phyloP scores from a whole-genome alignment of 2,113 vertebrate species.

The Gasterosteus aculeatus region DNA sequence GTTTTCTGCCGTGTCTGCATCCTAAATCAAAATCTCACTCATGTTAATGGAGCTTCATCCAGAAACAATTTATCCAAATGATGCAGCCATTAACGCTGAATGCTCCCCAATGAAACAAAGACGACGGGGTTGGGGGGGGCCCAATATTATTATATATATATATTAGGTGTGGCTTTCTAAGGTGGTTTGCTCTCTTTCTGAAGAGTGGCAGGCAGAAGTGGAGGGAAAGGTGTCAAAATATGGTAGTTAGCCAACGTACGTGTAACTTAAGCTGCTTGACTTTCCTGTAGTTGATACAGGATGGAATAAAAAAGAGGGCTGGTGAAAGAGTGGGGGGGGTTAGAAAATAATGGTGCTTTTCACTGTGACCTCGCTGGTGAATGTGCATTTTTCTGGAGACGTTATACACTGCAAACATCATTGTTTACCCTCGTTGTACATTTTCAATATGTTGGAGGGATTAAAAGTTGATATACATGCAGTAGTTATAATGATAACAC shows the following conservation, averaged over 20 bases:
- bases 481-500: neutral
- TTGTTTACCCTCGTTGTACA: neutral
- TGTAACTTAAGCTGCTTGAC: conserved; percentile 11
- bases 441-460: neutral
- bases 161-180: conserved; percentile 1
- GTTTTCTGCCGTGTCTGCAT: conserved; percentile 43
- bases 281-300: conserved; percentile 46
- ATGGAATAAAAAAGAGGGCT: conserved; percentile 19
- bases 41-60: conserved; percentile 36
- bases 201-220: neutral
- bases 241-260: conserved; percentile 27
- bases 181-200: neutral
- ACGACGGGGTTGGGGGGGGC: neutral
- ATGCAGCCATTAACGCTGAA: conserved; percentile 15
- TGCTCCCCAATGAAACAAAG: neutral
- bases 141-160: neutral
- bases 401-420: too few species aligned
- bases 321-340: conserved; percentile 29
- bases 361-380: conserved; percentile 3
- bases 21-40: conserved; percentile 23
- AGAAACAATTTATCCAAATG: conserved; percentile 35
- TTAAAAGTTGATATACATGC: neutral
- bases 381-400: neutral
- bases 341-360: neutral
- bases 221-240: conserved; percentile 39